Percentiles rank a stretch among this genome's conserved stretches.
Evolutionary conservation across 2,888 invertebrate species (phyloP).

Genomic region (Lasius platythorax): DNA sequence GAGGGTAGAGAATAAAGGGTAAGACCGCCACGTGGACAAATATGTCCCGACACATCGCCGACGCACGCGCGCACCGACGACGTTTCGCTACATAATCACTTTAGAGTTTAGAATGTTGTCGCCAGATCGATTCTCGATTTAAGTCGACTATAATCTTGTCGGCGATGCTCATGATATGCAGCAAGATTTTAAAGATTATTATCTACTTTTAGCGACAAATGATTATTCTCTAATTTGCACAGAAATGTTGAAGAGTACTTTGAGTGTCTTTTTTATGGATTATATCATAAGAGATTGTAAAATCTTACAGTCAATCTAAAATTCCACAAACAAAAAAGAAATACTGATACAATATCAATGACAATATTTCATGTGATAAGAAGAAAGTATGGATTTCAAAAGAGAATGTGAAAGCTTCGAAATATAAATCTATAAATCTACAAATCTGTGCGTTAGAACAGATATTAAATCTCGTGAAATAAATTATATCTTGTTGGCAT

Average conservation of each 20-base stretch:
- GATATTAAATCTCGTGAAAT: slow-evolving; percentile 34
- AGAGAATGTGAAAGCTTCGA: not conserved
- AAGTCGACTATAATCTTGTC: slow-evolving; percentile 11
- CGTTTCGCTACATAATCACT: slow-evolving; percentile 47
- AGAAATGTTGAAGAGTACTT: not conserved
- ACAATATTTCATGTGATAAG: not conserved
- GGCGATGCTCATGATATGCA: not conserved
- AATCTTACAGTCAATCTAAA: not conserved
- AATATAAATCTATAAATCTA: not conserved
- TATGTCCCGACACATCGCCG: slow-evolving; percentile 67
- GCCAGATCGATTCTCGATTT: slow-evolving; percentile 25
- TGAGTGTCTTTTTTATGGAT: not conserved
- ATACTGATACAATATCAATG: not conserved
- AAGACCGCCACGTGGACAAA: slow-evolving; percentile 76
- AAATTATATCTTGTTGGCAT: slow-evolving; percentile 18
- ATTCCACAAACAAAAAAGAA: not conserved
- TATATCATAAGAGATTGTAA: not conserved
- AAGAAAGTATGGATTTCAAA: not conserved
- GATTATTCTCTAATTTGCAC: slow-evolving; percentile 7
- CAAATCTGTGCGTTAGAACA: not conserved
- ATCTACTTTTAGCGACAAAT: slow-evolving; percentile 12
- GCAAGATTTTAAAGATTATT: slow-evolving; percentile 16
- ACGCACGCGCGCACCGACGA: slow-evolving; percentile 32
- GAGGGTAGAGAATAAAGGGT: slow-evolving; percentile 71
- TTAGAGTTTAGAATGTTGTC: slow-evolving; percentile 63